These are phyloP conservation scores for Myotis davidii DNA, from an alignment of 2,113 vertebrate genomes.

Conservation along the genomic window DNA sequence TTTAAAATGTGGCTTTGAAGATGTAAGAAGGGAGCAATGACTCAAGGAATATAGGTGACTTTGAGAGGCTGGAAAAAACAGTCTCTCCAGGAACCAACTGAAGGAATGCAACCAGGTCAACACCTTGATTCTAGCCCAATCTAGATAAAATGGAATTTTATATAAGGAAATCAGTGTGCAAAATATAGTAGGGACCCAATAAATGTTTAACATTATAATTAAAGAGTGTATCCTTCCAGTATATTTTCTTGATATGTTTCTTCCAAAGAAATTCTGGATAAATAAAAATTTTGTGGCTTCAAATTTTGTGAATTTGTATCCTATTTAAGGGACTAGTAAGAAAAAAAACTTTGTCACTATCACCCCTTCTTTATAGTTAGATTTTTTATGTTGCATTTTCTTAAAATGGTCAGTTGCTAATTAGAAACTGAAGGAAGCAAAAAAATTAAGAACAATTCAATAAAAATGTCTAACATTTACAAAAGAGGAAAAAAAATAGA, in stretches of 20 bases:
- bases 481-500: neutral
- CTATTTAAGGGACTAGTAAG: neutral
- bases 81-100: neutral
- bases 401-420: constrained; percentile 5
- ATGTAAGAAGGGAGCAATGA: neutral
- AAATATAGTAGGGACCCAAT: neutral
- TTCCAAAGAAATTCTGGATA: neutral
- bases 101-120: neutral
- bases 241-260: neutral
- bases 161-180: neutral
- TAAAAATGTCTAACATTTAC: neutral
- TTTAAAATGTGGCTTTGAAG: neutral
- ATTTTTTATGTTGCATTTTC: neutral
- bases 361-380: neutral
- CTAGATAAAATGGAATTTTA: neutral
- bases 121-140: neutral
- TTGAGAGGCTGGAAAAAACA: neutral
- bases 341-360: neutral
- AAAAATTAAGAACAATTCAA: neutral
- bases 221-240: neutral
- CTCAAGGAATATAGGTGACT: neutral
- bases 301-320: constrained; percentile 42
- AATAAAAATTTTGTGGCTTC: constrained; percentile 1
- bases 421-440: neutral
- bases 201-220: neutral